Conservation (phyloP, 2,888 invertebrate species). For the Drosophila melanosoma region DNA sequence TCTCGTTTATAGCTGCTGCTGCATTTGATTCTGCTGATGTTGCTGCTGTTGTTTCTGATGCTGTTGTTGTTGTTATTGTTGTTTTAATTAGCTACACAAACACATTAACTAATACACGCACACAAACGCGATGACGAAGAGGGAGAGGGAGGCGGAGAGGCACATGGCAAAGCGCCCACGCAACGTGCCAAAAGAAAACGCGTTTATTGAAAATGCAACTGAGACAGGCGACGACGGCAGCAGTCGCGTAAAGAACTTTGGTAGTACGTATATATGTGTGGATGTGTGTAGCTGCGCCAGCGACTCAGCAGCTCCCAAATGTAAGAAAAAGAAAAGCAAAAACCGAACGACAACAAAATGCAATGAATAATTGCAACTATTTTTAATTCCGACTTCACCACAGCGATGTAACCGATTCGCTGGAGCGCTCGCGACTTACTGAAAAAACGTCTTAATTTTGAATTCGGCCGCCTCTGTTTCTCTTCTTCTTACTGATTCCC, state of each 20-base stretch:
- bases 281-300: slow-evolving; percentile 15
- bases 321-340: slow-evolving; percentile 8
- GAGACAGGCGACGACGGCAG: slow-evolving; percentile 43
- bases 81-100: slow-evolving; percentile 74
- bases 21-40: slow-evolving; percentile 28
- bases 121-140: slow-evolving; percentile 27
- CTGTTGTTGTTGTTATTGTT: slow-evolving; percentile 48
- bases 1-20: slow-evolving; percentile 52
- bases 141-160: slow-evolving; percentile 29
- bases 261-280: not conserved
- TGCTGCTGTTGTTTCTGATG: slow-evolving; percentile 18
- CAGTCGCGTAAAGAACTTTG: slow-evolving; percentile 53
- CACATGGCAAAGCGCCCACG: slow-evolving; percentile 67
- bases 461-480: slow-evolving; percentile 40
- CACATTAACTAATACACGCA: slow-evolving; percentile 68
- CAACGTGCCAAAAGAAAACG: slow-evolving; percentile 73
- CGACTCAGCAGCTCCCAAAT: slow-evolving; percentile 23
- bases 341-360: slow-evolving; percentile 8
- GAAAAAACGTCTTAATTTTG: slow-evolving; percentile 47
- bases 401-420: slow-evolving; percentile 55
- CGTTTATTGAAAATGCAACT: slow-evolving; percentile 74
- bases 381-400: slow-evolving; percentile 21
- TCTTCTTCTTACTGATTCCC: slow-evolving; percentile 32
- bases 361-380: slow-evolving; percentile 30
- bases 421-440: slow-evolving; percentile 61